Evolutionary conservation across 2,797 vertebrate species (phyloP).

Genomic region (Rhinatrema bivittatum): DNA sequence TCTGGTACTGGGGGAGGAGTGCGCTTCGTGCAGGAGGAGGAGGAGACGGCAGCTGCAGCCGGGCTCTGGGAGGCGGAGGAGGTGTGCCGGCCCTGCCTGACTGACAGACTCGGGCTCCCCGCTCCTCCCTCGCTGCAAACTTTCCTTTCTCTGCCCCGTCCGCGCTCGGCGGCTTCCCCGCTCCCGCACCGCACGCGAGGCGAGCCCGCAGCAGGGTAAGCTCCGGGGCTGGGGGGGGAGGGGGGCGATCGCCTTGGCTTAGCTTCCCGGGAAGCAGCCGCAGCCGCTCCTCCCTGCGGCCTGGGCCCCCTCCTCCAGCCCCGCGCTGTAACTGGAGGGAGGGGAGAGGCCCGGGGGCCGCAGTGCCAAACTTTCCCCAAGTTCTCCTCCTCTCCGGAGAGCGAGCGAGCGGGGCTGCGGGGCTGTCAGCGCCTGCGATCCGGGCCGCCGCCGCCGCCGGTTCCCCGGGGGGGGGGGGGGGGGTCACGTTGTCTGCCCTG

Average conservation of each 20-base stretch:
- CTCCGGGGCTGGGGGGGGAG: background rate
- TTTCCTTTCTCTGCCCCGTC: background rate
- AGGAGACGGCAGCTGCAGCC: no score
- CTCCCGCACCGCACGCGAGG: no score
- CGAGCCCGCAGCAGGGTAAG: no score
- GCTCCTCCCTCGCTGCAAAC: background rate
- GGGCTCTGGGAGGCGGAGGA: no score
- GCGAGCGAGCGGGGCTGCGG: no score
- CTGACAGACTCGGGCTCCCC: no score
- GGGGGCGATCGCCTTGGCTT: background rate
- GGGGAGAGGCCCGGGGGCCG: background rate
- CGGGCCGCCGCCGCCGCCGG: conserved; percentile 33
- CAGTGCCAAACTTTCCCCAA: background rate
- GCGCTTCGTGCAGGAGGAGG: background rate
- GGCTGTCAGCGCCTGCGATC: no score
- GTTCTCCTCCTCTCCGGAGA: background rate
- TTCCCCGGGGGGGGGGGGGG: conserved; percentile 31
- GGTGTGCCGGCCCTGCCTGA: no score
- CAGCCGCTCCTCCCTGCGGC: background rate
- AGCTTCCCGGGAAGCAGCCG: background rate
- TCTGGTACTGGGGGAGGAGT: no score
- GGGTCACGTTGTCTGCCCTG: no score
- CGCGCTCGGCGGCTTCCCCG: background rate
- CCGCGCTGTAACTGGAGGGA: background rate
- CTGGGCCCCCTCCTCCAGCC: conserved; percentile 13